Conservation (phyloP, 2,797 vertebrate species). For the Brotula barbata region DNA sequence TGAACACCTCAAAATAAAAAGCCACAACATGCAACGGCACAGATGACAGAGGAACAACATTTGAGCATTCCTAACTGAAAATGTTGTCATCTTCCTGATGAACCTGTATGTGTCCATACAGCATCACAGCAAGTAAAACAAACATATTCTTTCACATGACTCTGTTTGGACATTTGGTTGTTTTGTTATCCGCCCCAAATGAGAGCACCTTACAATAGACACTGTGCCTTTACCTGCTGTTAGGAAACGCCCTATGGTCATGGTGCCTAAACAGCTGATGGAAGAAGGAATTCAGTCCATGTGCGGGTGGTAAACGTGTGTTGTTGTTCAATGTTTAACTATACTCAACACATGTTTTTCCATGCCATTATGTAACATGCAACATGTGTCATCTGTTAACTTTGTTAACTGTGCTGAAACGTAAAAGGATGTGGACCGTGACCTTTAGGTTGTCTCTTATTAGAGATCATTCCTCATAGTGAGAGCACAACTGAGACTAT, state of each 20-base stretch:
- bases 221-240: constrained; percentile 30
- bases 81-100: too few relatives aligned
- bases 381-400: constrained; percentile 26
- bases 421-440: not conserved
- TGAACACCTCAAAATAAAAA: too few relatives aligned
- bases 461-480: constrained; percentile 33
- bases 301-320: constrained; percentile 21
- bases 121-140: too few relatives aligned
- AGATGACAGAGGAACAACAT: too few relatives aligned
- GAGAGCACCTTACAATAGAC: constrained; percentile 15
- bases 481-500: constrained; percentile 28
- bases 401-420: constrained; percentile 27
- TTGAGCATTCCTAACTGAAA: too few relatives aligned
- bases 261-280: constrained; percentile 1
- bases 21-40: too few relatives aligned
- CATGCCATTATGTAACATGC: constrained; percentile 36
- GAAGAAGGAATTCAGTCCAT: constrained; percentile 6
- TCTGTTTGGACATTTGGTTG: constrained; percentile 17
- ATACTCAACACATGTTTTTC: constrained; percentile 10
- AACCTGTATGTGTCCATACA: too few relatives aligned
- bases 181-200: constrained; percentile 9
- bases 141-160: too few relatives aligned
- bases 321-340: constrained; percentile 55
- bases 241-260: constrained; percentile 27
- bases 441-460: constrained; percentile 35